A percentile compares a stretch with the other conserved stretches of the same genome.
phyloP scores from a whole-genome alignment of 1,140 invertebrate genomes.

The Aphidius ervi region DNA sequence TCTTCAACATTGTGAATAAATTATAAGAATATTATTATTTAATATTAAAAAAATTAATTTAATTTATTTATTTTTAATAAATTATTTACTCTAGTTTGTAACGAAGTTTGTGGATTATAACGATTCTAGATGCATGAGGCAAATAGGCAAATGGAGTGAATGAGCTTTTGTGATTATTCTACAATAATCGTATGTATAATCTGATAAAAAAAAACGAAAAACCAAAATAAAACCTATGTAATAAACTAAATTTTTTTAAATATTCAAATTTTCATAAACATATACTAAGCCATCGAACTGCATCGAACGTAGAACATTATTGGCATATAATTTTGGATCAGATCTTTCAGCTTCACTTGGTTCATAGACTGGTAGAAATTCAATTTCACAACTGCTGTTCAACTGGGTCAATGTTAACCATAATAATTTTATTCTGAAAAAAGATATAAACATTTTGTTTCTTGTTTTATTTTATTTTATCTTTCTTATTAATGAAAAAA shows the following conservation, averaged over 20 bases:
- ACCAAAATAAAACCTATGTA: too few species aligned
- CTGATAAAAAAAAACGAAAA: slow-evolving; percentile 54
- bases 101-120: slow-evolving; percentile 74
- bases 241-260: too few species aligned
- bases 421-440: slow-evolving; percentile 70
- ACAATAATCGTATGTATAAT: slow-evolving; percentile 91
- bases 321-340: slow-evolving; percentile 85
- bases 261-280: slow-evolving; percentile 22
- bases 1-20: slow-evolving; percentile 33
- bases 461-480: neutral
- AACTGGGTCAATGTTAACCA: slow-evolving; percentile 91
- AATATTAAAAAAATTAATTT: slow-evolving; percentile 14
- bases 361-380: slow-evolving; percentile 89
- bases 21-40: neutral
- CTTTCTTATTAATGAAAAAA: neutral
- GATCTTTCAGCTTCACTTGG: slow-evolving; percentile 82
- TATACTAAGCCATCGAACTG: slow-evolving; percentile 91
- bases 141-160: slow-evolving; percentile 75
- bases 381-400: slow-evolving; percentile 86
- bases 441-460: slow-evolving; percentile 1
- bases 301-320: slow-evolving; percentile 87
- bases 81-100: slow-evolving; percentile 62
- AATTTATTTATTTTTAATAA: slow-evolving; percentile 10
- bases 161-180: slow-evolving; percentile 77
- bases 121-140: slow-evolving; percentile 66